Evolutionary conservation across 1,140 invertebrate genomes (phyloP).

Genomic region (Hyphantria cunea): DNA sequence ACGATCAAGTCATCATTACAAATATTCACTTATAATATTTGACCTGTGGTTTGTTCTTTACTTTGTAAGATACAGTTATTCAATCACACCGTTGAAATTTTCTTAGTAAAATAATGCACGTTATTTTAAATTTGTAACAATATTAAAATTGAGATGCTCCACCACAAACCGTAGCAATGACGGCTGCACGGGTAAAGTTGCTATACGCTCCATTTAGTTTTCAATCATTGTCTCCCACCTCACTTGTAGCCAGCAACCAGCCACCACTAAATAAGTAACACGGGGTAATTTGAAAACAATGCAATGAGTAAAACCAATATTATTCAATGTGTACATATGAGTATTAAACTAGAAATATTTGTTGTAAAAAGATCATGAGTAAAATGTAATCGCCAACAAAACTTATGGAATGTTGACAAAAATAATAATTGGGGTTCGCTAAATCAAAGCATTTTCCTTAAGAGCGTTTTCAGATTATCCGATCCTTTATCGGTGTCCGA

Average conservation of each 20-base stretch:
- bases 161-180: slow-evolving; percentile 66
- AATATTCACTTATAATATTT: slow-evolving; percentile 40
- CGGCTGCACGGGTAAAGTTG: slow-evolving; percentile 32
- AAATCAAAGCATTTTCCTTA: too few species aligned
- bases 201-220: slow-evolving; percentile 58
- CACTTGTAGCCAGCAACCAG: slow-evolving; percentile 4
- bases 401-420: too few species aligned
- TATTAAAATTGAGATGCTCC: slow-evolving; percentile 44
- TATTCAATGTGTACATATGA: too few species aligned
- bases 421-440: too few species aligned
- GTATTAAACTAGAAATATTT: too few species aligned
- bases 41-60: slow-evolving; percentile 43
- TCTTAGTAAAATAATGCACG: slow-evolving; percentile 56
- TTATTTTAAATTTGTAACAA: slow-evolving; percentile 60
- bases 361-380: too few species aligned
- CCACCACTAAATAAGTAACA: slow-evolving; percentile 1
- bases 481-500: too few species aligned
- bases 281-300: background rate
- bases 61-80: slow-evolving; percentile 52
- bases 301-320: background rate
- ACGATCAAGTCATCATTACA: slow-evolving; percentile 17
- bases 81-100: slow-evolving; percentile 61
- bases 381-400: too few species aligned
- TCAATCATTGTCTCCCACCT: slow-evolving; percentile 13
- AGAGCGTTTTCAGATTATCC: too few species aligned